Base-by-base conservation (phyloP, 2,797 vertebrate species). In the Malurus splendens region DNA sequence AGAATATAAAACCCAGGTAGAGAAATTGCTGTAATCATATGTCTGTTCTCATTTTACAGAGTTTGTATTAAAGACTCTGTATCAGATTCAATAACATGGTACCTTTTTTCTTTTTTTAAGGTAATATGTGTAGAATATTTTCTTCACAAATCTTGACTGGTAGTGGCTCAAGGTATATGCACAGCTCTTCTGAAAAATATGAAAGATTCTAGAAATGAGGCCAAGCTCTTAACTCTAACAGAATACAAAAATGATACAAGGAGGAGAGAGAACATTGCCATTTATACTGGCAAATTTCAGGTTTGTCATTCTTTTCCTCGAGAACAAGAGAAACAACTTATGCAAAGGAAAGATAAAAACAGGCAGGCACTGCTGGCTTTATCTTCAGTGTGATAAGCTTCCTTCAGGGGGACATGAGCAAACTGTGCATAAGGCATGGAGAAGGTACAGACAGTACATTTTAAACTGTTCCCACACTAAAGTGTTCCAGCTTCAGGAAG, bases 281-380 rank as follows among this genome's bases (percentile, higher is more conserved):
- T 95, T 94, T 94, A 59, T 85, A 36, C 50, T 73, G 76, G 66
- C 33, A 65, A 45, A 54, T 93, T 93, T 75, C 57, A 82, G 67
- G 42, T 84, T 75, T 86, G 76, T 84, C 77, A 52, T 82, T 84
- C 79, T 64, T 82, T 79, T 93, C 81, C 80, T 76, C 4, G 11
- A 86, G 56, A 91, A 66, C 61, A 68, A 59, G 89, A 71, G 78
- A 72, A 92, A 68, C 36, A 82, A 54, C 52, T 92, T 84, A 44
- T 77, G 76, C 73, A 84, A 72, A 76, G 71, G 82, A 24, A 67
- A 92, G 82, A 90, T 39, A 85, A 90, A 79, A 92, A n/a, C 30
- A 82, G 60, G 51, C 50, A 89, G 80, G 77, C 65, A 38, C 54
- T 76, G 82, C 86, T 90, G 71, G 64, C 41, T 89, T 87, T 96